A percentile compares a stretch with the other conserved stretches of the same genome.
Evolutionary conservation across 2,797 vertebrate species (phyloP).

Genomic region (Oreochromis mossambicus): DNA sequence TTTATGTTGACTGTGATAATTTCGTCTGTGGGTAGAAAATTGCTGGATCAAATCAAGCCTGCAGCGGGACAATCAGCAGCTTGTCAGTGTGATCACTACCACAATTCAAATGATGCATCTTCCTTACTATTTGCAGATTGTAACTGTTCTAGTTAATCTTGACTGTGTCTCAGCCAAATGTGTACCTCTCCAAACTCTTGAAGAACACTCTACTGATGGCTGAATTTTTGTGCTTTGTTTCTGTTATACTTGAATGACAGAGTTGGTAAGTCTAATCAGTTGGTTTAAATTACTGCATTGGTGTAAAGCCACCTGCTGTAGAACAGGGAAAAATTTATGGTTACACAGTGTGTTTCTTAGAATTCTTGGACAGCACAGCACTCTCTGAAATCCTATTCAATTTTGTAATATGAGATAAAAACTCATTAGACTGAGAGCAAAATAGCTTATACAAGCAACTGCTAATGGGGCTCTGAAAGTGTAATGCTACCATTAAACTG

Average conservation of each 20-base stretch:
- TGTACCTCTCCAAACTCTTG: neutral
- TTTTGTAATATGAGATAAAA: neutral
- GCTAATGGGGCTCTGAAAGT: slow-evolving; percentile 2
- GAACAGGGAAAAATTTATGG: neutral
- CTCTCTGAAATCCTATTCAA: neutral
- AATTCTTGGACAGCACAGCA: neutral
- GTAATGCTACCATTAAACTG: neutral
- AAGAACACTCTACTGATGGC: neutral
- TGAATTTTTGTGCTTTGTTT: neutral
- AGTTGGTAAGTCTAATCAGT: neutral
- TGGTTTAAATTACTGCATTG: neutral
- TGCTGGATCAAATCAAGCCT: slow-evolving; percentile 27
- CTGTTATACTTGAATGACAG: neutral
- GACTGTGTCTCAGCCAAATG: neutral
- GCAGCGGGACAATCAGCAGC: neutral
- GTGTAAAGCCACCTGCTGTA: neutral
- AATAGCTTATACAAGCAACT: neutral
- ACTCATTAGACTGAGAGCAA: slow-evolving; percentile 9
- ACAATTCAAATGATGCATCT: neutral
- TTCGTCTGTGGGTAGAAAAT: slow-evolving; percentile 14
- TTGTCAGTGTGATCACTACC: neutral
- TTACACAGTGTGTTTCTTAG: neutral
- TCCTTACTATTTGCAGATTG: neutral
- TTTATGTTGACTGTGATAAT: slow-evolving; percentile 24
- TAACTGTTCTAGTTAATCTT: neutral